A percentile compares a stretch with the other conserved stretches of the same genome.
Evolutionary conservation across 2,888 invertebrate species (phyloP).

Genomic region (Stenotaenia linearis): DNA sequence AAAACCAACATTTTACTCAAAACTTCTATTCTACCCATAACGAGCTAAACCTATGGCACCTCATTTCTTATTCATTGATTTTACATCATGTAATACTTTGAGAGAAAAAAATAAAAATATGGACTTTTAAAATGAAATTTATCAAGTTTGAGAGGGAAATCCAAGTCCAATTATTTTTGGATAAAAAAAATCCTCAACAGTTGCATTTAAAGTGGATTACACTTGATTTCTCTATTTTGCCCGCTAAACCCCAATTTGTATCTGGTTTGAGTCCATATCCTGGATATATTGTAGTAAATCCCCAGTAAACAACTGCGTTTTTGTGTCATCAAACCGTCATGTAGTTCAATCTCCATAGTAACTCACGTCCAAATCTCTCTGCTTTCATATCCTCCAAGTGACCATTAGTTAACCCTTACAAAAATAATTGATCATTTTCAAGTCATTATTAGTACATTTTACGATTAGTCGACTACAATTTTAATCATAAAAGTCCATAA

Average conservation of each 20-base stretch:
- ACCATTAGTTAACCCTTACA: neutral
- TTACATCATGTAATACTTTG: neutral
- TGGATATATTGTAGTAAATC: neutral
- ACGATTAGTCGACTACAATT: no score
- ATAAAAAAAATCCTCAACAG: neutral
- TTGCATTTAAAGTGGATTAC: neutral
- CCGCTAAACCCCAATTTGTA: neutral
- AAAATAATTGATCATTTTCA: no score
- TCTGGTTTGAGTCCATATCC: neutral
- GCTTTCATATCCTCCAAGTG: neutral
- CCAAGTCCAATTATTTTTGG: neutral
- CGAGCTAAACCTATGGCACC: neutral
- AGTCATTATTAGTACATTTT: no score
- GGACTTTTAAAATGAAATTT: no score
- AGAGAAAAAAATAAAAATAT: neutral
- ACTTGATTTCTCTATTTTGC: neutral
- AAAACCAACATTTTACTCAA: neutral
- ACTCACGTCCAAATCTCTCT: neutral
- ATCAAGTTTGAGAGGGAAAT: no score
- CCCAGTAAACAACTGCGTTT: neutral
- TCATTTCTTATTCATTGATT: constrained; percentile 10
- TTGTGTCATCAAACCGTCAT: constrained; percentile 7
- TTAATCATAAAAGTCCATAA: no score
- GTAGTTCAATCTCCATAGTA: constrained; percentile 1
- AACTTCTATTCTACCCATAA: neutral